Evolutionary conservation across 2,113 vertebrate genomes (phyloP), one percentile per base, ranked within the genome.

Genomic region (Lagopus muta): DNA sequence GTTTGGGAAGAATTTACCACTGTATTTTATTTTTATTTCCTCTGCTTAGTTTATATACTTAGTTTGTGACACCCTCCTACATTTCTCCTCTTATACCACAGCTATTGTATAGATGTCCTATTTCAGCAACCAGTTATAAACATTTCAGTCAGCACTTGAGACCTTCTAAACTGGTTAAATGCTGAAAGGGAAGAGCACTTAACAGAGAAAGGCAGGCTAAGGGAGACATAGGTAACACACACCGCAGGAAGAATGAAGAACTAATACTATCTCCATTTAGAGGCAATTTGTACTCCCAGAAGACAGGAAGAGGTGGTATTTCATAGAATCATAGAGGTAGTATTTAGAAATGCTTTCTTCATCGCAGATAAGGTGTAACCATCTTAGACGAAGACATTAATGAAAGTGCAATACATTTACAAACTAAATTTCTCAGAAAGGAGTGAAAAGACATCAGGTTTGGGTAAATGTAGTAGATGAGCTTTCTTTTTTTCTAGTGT

Each of bases 131-230:
- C 8, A 67, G 54, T 69, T 73, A 52, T 79, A 93, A 88, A 75
- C 0, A 32, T 88, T 70, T 95, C 14, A 34, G 57, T 88, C 66
- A 24, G 77, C 61, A 86, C 70, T 65, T 72, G 77, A 95, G 21
- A 83, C 43, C 72, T 69, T 50, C 66, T 91, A 71, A 94, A 90
- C 58, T 84, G 83, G 92, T 89, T 89, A 95, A 93, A 88, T 43
- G 65, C 57, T 82, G 66, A 88, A 81, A 91, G 62, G 28, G 73
- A 52, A 67, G 61, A 89, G 82, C 83, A 82, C 21, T 93, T 81
- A 82, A 8, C 38, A 72, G 64, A 42, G 75, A 89, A 66, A 54
- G 57, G 55, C 55, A 50, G 87, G 87, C 82, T 61, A 50, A 19
- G 60, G 52, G 47, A 89, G 22, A 30, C 72, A 47, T 60, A 82